Evolutionary conservation across 2,113 vertebrate species (phyloP).

Genomic region (Hemicordylus capensis): DNA sequence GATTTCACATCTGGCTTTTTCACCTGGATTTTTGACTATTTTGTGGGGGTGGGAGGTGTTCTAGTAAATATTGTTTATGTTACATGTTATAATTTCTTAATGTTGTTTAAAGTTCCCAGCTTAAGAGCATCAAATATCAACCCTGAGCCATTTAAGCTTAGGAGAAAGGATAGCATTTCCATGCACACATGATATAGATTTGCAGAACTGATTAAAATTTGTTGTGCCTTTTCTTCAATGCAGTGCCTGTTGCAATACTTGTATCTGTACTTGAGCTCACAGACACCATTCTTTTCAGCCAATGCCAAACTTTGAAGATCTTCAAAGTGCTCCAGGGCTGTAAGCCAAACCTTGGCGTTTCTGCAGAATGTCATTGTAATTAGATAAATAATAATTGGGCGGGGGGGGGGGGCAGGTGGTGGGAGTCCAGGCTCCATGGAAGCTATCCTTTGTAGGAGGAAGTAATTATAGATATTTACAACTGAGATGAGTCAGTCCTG

Average conservation of each 20-base stretch:
- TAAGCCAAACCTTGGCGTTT: slow-evolving; percentile 57
- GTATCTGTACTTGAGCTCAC: background rate
- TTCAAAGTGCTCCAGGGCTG: slow-evolving; percentile 64
- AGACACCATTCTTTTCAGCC: background rate
- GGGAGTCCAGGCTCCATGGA: slow-evolving; percentile 62
- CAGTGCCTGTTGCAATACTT: slow-evolving; percentile 3
- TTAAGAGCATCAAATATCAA: background rate
- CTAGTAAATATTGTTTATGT: background rate
- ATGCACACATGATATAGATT: background rate
- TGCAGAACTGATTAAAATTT: background rate
- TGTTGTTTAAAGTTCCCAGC: background rate
- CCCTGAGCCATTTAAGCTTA: background rate
- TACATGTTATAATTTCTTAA: background rate
- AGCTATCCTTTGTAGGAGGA: slow-evolving; percentile 75
- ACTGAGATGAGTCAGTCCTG: slow-evolving; percentile 61
- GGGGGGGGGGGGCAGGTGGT: background rate
- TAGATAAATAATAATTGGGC: slow-evolving; percentile 74
- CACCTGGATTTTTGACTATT: background rate
- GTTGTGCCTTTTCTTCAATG: background rate
- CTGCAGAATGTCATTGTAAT: slow-evolving; percentile 74
- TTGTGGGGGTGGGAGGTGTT: no score
- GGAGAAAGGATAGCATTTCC: background rate
- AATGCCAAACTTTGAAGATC: slow-evolving; percentile 29
- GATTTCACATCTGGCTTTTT: background rate
- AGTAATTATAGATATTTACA: slow-evolving; percentile 69